Evolutionary conservation across 2,113 vertebrate species (phyloP), one percentile per base, ranked within the genome.

Genomic region (Spheniscus mendiculus): DNA sequence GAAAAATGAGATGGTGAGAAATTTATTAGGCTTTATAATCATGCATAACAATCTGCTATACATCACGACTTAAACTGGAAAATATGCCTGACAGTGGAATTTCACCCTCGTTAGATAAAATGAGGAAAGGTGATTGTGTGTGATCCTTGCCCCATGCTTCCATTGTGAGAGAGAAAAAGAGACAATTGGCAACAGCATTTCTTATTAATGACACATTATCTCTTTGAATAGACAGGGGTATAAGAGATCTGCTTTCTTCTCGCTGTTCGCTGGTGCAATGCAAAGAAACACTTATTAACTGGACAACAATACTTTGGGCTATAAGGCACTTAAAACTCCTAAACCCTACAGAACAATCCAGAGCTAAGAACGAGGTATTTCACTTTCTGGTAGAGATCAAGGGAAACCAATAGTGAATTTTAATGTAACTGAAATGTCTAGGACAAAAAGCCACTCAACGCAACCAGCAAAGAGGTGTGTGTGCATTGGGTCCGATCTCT

Each of bases 51-150:
- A 89, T 94, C 92, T 90, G 71, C 83, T 89, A 87, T 85, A 84
- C 88, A 67, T 93, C 90, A 92, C 0, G 0, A 87, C 84, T 96
- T 73, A 63, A 92, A 91, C 50, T 91, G 93, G 91, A 97, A 96
- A 94, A 96, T 70, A 94, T 7, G 86, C 94, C 86, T 96, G 92
- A 96, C 88, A 86, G 92, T 25, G 38, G 92, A 76, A 94, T 97
- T 97, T 97, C 95, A 96, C 74, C 92, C 95, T 93, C 29, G 27
- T 96, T 96, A 95, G 84, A 95, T 63, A 77, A 95, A 95, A 88
- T 70, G 79, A 93, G 90, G 66, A 96, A 93, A 95, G 94, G 94
- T 96, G 86, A 93, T 29, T 70, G 78, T 50, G 63, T 74, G 70
- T 53, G 88, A 96, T 93, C 89, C 73, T 71, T 92, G 83, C 62